Percentiles rank a stretch among this genome's conserved stretches.
These are phyloP conservation scores for Meandrina meandrites DNA, from an alignment of 92 coral and sea anemone species.

Conservation along the genomic window DNA sequence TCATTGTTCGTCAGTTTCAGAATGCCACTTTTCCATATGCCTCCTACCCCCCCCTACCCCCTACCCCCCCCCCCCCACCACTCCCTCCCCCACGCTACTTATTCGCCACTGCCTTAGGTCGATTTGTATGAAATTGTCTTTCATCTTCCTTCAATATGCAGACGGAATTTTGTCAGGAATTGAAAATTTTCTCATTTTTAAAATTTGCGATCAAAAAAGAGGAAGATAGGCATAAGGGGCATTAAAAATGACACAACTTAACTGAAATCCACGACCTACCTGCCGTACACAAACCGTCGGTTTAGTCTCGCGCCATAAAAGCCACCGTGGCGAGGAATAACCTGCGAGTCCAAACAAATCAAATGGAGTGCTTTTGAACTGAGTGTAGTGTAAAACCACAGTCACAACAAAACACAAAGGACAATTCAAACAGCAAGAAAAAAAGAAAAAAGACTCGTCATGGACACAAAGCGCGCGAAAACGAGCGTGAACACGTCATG, in stretches of 20 bases:
- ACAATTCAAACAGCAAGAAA: not conserved
- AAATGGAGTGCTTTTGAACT: not conserved
- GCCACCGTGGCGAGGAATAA: constrained; percentile 86
- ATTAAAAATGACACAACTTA: no score
- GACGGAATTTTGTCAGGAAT: no score
- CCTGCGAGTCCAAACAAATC: constrained; percentile 24
- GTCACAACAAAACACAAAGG: not conserved
- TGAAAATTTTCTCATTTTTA: not conserved
- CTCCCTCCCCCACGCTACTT: no score
- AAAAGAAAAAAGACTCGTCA: not conserved
- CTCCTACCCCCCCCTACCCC: no score
- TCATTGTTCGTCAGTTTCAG: no score
- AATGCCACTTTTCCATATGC: no score
- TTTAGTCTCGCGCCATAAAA: constrained; percentile 74
- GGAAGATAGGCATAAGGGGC: not conserved
- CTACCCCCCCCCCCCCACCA: no score
- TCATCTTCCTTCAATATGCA: no score
- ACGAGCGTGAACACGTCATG: not conserved
- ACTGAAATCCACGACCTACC: constrained; percentile 50
- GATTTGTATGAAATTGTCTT: no score
- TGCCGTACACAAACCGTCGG: constrained; percentile 86
- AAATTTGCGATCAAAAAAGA: not conserved
- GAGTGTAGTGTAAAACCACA: not conserved
- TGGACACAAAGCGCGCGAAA: not conserved
- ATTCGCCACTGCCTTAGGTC: no score